A percentile compares a stretch with the other conserved stretches of the same genome.
Evolutionary conservation across 2,888 invertebrate genomes (phyloP).

Genomic region (Agrochola lychnidis): DNA sequence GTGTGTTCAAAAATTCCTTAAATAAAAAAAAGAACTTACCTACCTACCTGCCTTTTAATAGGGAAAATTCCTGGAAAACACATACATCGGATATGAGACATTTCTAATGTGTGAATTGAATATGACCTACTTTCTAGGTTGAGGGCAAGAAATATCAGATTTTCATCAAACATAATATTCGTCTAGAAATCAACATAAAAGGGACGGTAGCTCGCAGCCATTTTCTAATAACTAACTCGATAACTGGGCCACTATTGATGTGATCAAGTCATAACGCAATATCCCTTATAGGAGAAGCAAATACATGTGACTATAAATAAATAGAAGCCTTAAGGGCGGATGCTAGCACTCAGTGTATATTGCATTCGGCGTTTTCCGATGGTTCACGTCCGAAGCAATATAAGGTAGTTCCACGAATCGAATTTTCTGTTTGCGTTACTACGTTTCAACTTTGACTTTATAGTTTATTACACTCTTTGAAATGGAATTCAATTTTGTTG

Average conservation of each 20-base stretch:
- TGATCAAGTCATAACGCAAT: slow-evolving; percentile 34
- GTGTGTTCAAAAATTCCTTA: no score
- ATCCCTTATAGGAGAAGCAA: slow-evolving; percentile 41
- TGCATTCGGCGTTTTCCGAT: slow-evolving; percentile 57
- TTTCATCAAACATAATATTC: slow-evolving; percentile 21
- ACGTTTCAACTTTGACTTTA: slow-evolving; percentile 30
- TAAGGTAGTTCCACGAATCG: slow-evolving; percentile 9
- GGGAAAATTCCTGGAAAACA: neutral
- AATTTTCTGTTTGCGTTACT: slow-evolving; percentile 27
- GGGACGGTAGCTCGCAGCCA: slow-evolving; percentile 1
- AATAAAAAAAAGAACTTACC: no score
- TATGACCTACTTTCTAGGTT: slow-evolving; percentile 4
- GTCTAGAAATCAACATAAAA: slow-evolving; percentile 26
- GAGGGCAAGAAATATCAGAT: slow-evolving; percentile 17
- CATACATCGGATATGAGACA: neutral
- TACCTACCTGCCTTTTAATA: neutral
- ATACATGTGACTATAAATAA: slow-evolving; percentile 44
- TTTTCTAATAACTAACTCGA: slow-evolving; percentile 30
- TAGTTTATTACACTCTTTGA: slow-evolving; percentile 15
- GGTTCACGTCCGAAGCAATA: slow-evolving; percentile 35
- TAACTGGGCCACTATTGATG: slow-evolving; percentile 30
- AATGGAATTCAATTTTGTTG: slow-evolving; percentile 6
- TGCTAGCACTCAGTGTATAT: slow-evolving; percentile 55
- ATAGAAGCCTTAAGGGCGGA: slow-evolving; percentile 33
- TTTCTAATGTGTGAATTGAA: neutral